Evolutionary conservation across 2,888 invertebrate species (phyloP).

Genomic region (Syrphus vitripennis): DNA sequence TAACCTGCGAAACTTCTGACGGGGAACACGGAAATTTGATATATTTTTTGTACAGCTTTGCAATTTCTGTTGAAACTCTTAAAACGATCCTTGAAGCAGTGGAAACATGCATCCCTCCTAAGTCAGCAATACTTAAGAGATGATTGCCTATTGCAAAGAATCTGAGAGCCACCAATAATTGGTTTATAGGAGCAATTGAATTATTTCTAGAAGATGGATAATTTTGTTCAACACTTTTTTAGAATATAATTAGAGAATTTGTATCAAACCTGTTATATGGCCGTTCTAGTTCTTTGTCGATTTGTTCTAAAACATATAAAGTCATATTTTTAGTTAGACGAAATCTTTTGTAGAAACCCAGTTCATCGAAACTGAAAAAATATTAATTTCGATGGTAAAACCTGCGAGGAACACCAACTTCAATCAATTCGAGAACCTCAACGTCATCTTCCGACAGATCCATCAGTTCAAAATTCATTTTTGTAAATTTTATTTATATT

Average conservation of each 20-base stretch:
- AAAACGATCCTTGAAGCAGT: neutral
- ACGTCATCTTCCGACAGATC: no score
- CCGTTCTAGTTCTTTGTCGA: no score
- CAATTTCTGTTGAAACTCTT: neutral
- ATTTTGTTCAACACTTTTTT: neutral
- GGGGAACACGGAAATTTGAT: neutral
- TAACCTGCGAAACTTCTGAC: neutral
- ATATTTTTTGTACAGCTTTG: neutral
- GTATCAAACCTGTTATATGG: neutral
- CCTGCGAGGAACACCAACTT: no score
- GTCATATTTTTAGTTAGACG: no score
- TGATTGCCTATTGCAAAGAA: neutral
- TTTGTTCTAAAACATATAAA: no score
- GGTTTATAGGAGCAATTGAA: neutral
- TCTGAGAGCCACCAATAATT: no score
- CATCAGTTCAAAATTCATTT: no score
- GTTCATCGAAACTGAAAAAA: no score
- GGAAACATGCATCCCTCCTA: neutral
- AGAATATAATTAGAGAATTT: neutral
- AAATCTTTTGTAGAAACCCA: no score
- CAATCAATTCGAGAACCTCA: no score
- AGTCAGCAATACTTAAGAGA: neutral
- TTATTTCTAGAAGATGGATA: neutral
- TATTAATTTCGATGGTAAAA: no score
- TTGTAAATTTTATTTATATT: no score